Percentiles rank a stretch among this genome's conserved stretches.
These are phyloP conservation scores for Formica exsecta DNA, from an alignment of 1,140 invertebrate species.

Conservation along the genomic window DNA sequence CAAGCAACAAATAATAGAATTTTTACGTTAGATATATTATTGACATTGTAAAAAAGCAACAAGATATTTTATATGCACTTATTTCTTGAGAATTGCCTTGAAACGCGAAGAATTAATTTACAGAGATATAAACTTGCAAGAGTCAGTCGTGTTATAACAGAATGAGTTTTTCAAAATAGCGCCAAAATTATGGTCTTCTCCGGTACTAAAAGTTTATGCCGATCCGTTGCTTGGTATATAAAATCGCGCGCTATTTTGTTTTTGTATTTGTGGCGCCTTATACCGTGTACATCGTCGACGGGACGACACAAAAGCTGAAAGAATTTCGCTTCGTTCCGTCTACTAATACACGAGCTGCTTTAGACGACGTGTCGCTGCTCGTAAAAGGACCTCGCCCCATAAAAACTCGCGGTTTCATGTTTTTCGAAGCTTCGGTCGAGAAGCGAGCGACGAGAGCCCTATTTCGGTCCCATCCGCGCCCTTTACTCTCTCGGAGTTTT, in stretches of 20 bases:
- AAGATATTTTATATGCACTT: background rate
- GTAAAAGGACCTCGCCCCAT: slow-evolving; percentile 48
- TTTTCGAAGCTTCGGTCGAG: slow-evolving; percentile 36
- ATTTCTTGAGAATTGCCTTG: background rate
- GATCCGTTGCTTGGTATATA: slow-evolving; percentile 27
- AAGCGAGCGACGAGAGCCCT: background rate
- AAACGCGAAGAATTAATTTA: slow-evolving; percentile 41
- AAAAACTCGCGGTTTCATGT: slow-evolving; percentile 27
- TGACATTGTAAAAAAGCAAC: background rate
- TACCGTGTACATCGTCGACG: background rate
- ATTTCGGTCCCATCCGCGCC: background rate
- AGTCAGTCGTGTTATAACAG: too few relatives aligned
- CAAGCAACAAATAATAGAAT: background rate
- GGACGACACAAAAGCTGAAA: slow-evolving; percentile 17
- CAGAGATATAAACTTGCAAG: background rate
- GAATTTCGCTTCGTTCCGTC: slow-evolving; percentile 50
- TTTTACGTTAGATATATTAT: background rate
- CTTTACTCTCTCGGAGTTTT: slow-evolving; percentile 39
- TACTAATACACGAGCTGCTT: slow-evolving; percentile 44
- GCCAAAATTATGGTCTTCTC: slow-evolving; percentile 35
- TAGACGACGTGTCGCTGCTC: slow-evolving; percentile 45
- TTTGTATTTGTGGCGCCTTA: background rate
- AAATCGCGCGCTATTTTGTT: slow-evolving; percentile 38
- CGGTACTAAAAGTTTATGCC: slow-evolving; percentile 31
- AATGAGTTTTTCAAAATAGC: slow-evolving; percentile 12